Conservation (phyloP, 2,113 vertebrate genomes). For the Apteryx mantelli region DNA sequence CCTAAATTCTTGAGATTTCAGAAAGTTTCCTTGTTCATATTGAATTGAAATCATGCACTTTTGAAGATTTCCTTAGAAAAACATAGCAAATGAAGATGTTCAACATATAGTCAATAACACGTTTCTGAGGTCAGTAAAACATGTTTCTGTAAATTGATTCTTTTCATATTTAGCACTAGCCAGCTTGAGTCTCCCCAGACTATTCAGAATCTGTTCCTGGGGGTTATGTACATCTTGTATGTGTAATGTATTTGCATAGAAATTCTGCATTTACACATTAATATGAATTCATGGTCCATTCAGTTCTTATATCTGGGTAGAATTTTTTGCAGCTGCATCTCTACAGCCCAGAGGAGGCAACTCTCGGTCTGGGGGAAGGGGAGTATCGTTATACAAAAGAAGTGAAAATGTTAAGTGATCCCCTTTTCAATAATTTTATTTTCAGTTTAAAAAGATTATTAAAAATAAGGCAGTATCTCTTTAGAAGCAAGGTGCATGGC, state of each 20-base stretch:
- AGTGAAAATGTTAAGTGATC: neutral
- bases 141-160: rapidly evolving
- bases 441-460: neutral
- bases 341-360: neutral
- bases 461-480: neutral
- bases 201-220: too few species aligned
- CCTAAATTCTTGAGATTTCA: neutral
- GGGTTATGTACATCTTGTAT: too few species aligned
- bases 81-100: neutral
- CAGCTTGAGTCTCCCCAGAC: neutral
- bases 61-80: neutral
- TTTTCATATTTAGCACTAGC: neutral
- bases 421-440: neutral
- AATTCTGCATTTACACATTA: too few species aligned
- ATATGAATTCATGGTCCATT: neutral
- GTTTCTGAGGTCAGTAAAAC: neutral
- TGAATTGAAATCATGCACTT: neutral
- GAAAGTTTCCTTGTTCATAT: neutral
- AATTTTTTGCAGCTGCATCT: neutral
- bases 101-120: rapidly evolving
- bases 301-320: neutral
- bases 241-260: too few species aligned
- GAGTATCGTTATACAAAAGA: neutral
- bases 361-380: too few species aligned
- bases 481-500: neutral